Base-by-base conservation (phyloP, 2,113 vertebrate genomes). In the Pluvialis apricaria region DNA sequence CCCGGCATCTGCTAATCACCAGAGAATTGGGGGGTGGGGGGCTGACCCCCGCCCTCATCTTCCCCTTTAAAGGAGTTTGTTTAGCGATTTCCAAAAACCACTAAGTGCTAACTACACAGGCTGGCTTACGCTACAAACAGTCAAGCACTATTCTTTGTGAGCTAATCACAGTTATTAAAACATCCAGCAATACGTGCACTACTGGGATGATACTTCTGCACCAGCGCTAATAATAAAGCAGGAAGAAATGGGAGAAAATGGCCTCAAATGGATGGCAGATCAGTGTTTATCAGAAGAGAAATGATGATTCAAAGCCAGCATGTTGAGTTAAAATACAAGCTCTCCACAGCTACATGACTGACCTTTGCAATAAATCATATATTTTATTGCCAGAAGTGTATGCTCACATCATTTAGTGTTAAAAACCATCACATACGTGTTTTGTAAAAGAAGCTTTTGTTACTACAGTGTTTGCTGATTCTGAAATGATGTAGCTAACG, bases 331-430 rank as follows among this genome's bases (percentile, higher is more conserved):
- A 98, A 98, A 98, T 96, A 97, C 94, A 97, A 96, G 94, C 94
- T 97, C 94, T 97, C 85, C 96, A 92, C 61, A 90, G 82, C 91
- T 97, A 97, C 78, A 71, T 21, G 60, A 87, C 90, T 97, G 97
- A 97, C 97, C 97, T 98, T 96, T 95, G 88, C 95, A 98, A 96
- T 98, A 97, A 98, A 98, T 98, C 93, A 96, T 88, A 64, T 78
- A 95, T 95, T 97, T 98, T 98, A 97, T 96, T 98, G 82, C 98
- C 92, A 96, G 84, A 96, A 96, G 95, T 94, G 79, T 79, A 94
- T 82, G 80, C 62, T 97, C 52, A 61, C 89, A 95, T 95, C 73
- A 94, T 95, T 98, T 97, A 97, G 92, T 68, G 94, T 65, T 95
- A 97, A 96, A 97, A 97, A 94, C 34, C 70, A 96, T 68, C 79